A percentile compares a stretch with the other conserved stretches of the same genome.
Conservation (phyloP, 2,113 vertebrate genomes). For the Oreocharis arfaki region DNA sequence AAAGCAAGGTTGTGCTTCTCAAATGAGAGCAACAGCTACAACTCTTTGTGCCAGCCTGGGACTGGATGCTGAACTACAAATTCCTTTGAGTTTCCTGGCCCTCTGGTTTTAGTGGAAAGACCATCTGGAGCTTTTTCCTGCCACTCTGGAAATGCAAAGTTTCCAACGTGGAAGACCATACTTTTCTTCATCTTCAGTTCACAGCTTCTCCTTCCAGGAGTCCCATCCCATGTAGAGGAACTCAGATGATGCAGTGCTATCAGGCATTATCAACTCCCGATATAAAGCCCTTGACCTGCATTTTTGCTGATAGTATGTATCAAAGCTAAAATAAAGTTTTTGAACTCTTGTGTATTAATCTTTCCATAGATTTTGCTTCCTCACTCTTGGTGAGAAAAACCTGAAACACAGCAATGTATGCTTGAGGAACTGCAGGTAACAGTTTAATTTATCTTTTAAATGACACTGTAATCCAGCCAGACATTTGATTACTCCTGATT, state of each 20-base stretch:
- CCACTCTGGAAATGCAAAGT: background rate
- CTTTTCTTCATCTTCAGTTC: background rate
- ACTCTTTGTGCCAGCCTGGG: background rate
- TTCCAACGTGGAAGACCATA: background rate
- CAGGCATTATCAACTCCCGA: background rate
- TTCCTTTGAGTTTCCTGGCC: background rate
- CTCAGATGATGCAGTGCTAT: background rate
- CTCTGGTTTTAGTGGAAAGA: background rate
- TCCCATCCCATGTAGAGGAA: background rate
- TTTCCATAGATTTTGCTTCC: background rate
- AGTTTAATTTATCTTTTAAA: background rate
- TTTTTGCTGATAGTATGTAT: background rate
- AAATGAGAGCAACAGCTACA: background rate
- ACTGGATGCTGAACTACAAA: background rate
- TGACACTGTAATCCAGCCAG: background rate
- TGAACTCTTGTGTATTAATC: background rate
- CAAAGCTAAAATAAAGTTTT: background rate
- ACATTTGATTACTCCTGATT: rapidly evolving
- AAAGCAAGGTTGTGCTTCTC: background rate
- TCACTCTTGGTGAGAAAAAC: background rate
- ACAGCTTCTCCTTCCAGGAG: background rate
- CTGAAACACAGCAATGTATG: background rate
- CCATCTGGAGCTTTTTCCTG: background rate
- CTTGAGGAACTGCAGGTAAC: background rate
- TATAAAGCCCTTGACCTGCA: background rate